These are phyloP conservation scores for Cryptophagus acutangulus DNA, from an alignment of 2,888 invertebrate species.

Conservation along the genomic window DNA sequence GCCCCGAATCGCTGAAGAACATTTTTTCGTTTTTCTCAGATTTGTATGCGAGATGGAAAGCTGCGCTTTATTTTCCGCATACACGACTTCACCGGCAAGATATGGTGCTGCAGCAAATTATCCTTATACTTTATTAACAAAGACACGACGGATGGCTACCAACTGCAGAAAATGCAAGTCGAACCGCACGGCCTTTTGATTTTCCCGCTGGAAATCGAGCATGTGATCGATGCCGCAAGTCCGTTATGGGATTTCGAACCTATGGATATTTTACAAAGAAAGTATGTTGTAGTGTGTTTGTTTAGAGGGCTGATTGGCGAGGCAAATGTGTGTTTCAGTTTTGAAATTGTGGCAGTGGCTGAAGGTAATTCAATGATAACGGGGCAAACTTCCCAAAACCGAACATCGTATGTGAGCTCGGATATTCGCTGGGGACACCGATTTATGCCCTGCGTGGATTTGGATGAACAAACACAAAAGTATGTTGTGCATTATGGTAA, in stretches of 20 bases:
- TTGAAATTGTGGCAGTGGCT: conserved; percentile 75
- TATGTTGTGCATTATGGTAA: conserved; percentile 60
- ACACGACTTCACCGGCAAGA: conserved; percentile 64
- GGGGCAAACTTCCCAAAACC: conserved; percentile 65
- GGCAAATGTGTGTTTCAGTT: too few relatives aligned
- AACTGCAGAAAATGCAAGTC: conserved; percentile 64
- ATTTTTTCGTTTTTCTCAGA: conserved; percentile 23
- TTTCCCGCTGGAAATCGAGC: conserved; percentile 84
- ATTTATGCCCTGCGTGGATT: conserved; percentile 54
- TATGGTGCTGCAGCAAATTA: conserved; percentile 57
- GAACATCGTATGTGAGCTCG: conserved; percentile 71
- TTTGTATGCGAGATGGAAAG: conserved; percentile 50
- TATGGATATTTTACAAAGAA: conserved; percentile 50
- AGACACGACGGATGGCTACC: conserved; percentile 50
- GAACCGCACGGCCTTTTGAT: conserved; percentile 62
- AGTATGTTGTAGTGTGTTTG: conserved; percentile 18
- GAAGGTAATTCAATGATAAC: conserved; percentile 79
- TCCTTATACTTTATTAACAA: conserved; percentile 63
- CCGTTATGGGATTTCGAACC: conserved; percentile 75
- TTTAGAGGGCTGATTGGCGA: conserved; percentile 12
- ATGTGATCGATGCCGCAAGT: conserved; percentile 70
- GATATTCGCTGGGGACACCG: conserved; percentile 83
- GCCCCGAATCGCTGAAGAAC: too few relatives aligned
- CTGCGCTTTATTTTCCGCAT: conserved; percentile 75
- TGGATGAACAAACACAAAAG: conserved; percentile 55